phyloP scores from a whole-genome alignment of 2,888 invertebrate genomes.

The Antheraea yamamai region DNA sequence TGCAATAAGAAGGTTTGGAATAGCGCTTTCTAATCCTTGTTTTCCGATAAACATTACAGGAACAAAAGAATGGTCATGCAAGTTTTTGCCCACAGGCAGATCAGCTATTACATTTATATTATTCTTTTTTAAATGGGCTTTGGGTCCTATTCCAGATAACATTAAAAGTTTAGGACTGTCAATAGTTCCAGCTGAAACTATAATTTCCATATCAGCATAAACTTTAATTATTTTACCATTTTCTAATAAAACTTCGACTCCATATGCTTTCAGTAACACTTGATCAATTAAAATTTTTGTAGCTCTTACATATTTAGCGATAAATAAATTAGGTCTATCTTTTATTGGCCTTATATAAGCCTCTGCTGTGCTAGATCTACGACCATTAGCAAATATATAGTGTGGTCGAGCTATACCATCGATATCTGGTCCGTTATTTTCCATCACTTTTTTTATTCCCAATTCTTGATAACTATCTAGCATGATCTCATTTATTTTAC shows the following conservation, averaged over 20 bases:
- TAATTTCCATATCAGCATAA: slow-evolving; percentile 57
- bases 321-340: slow-evolving; percentile 53
- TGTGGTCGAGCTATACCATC: slow-evolving; percentile 50
- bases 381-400: slow-evolving; percentile 52
- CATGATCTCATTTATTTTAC: slow-evolving; percentile 42
- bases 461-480: slow-evolving; percentile 50
- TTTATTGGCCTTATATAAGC: slow-evolving; percentile 53
- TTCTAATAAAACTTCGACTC: slow-evolving; percentile 51
- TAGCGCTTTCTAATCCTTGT: slow-evolving; percentile 54
- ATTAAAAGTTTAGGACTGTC: slow-evolving; percentile 67
- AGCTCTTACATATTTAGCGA: slow-evolving; percentile 59
- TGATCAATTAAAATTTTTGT: slow-evolving; percentile 59
- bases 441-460: slow-evolving; percentile 49
- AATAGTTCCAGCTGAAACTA: slow-evolving; percentile 64
- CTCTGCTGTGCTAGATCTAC: slow-evolving; percentile 68
- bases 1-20: slow-evolving; percentile 45
- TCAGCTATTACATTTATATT: slow-evolving; percentile 52
- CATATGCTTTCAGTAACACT: slow-evolving; percentile 45
- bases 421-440: slow-evolving; percentile 50
- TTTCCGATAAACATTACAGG: slow-evolving; percentile 54
- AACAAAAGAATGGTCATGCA: slow-evolving; percentile 60
- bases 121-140: slow-evolving; percentile 46
- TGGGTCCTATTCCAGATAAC: slow-evolving; percentile 68
- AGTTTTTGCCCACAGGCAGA: slow-evolving; percentile 67
- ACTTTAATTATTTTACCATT: slow-evolving; percentile 47